Percentiles rank a stretch among this genome's conserved stretches.
phyloP scores from a whole-genome alignment of 1,140 invertebrate species.

The Meloidogyne floridensis region DNA sequence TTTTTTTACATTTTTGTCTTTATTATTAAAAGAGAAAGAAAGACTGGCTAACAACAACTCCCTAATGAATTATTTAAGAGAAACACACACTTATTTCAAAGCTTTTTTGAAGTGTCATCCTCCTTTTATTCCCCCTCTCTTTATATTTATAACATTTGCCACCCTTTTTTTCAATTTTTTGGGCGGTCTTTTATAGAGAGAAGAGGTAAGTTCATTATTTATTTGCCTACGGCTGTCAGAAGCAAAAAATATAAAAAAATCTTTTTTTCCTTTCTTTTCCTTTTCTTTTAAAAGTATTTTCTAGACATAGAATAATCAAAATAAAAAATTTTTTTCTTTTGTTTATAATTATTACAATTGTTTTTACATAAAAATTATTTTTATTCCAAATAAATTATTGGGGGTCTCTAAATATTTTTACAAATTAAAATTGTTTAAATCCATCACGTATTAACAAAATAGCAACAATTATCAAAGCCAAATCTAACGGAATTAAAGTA shows the following conservation, averaged over 20 bases:
- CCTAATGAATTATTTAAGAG: constrained; percentile 7
- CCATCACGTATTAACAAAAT: constrained; percentile 7
- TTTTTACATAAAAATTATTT: no score
- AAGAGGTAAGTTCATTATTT: neutral
- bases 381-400: no score
- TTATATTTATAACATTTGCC: neutral
- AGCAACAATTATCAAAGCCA: constrained; percentile 9
- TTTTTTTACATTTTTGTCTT: neutral
- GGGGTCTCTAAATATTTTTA: neutral
- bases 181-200: neutral
- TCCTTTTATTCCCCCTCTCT: neutral
- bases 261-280: no score
- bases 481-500: constrained; percentile 21
- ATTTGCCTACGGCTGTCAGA: neutral
- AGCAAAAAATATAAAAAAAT: neutral
- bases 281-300: no score
- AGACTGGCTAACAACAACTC: neutral
- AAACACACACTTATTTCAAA: neutral
- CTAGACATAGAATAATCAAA: no score
- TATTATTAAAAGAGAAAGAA: neutral
- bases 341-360: no score
- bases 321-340: no score
- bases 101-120: neutral
- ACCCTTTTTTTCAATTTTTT: neutral
- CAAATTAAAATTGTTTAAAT: constrained; percentile 8